A percentile compares a stretch with the other conserved stretches of the same genome.
phyloP scores from a whole-genome alignment of 1,140 invertebrate species.

The Steinernema feltiae region DNA sequence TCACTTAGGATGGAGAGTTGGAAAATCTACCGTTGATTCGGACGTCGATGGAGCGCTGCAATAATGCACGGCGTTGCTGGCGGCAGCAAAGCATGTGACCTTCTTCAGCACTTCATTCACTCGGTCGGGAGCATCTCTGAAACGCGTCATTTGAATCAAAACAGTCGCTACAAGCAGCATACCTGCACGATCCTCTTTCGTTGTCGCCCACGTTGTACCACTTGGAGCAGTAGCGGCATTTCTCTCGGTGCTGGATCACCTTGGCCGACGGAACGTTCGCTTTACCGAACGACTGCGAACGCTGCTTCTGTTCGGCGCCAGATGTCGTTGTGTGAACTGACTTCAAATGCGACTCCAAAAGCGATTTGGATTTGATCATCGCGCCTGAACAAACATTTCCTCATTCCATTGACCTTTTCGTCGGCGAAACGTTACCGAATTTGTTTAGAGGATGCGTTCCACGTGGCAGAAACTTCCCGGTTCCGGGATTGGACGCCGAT shows the following conservation, averaged over 20 bases:
- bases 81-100: conserved; percentile 1
- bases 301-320: background rate
- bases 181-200: conserved; percentile 13
- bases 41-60: background rate
- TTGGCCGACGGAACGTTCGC: background rate
- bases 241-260: conserved; percentile 15
- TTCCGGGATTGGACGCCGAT: conserved; percentile 15
- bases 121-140: conserved; percentile 17
- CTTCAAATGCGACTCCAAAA: background rate
- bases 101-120: conserved; percentile 19
- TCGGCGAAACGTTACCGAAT: too few relatives aligned
- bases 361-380: conserved; percentile 1
- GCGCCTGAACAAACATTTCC: background rate
- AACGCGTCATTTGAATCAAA: background rate
- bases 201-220: conserved; percentile 26
- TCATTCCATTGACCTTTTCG: background rate
- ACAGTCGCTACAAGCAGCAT: background rate
- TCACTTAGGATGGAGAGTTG: background rate
- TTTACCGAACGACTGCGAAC: background rate
- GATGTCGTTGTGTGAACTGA: background rate
- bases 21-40: background rate
- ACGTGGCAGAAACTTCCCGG: background rate
- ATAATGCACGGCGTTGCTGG: conserved; percentile 1
- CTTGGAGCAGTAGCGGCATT: conserved; percentile 17
- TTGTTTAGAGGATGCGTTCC: conserved; percentile 14